phyloP scores from a whole-genome alignment of 2,888 invertebrate genomes.

The Stomorhina lunata region DNA sequence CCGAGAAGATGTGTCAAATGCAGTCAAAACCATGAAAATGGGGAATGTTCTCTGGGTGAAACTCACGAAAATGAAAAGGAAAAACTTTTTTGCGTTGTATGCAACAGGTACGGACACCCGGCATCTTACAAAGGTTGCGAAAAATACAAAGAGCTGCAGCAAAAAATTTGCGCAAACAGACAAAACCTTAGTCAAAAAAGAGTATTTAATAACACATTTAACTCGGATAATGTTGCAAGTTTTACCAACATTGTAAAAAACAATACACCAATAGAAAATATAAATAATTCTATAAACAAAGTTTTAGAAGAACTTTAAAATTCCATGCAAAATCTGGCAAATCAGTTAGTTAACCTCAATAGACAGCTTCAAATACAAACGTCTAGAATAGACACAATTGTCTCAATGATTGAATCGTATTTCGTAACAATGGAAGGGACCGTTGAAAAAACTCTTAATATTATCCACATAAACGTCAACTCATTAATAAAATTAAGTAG shows the following conservation, averaged over 20 bases:
- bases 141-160: neutral
- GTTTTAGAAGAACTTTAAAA: no score
- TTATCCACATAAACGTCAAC: no score
- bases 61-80: no score
- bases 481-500: slow-evolving; percentile 1
- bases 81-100: no score
- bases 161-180: neutral
- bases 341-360: neutral
- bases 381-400: slow-evolving; percentile 7
- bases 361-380: slow-evolving; percentile 21
- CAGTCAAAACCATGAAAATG: no score
- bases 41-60: no score
- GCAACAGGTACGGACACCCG: no score
- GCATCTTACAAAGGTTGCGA: no score
- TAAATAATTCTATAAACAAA: neutral
- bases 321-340: neutral
- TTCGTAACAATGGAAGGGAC: neutral
- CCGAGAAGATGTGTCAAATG: no score
- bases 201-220: neutral
- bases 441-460: neutral
- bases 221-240: neutral
- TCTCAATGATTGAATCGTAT: neutral
- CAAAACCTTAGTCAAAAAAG: no score
- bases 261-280: neutral
- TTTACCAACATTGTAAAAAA: neutral